These are phyloP conservation scores for Apis florea DNA, from an alignment of 1,140 invertebrate species.

Conservation along the genomic window DNA sequence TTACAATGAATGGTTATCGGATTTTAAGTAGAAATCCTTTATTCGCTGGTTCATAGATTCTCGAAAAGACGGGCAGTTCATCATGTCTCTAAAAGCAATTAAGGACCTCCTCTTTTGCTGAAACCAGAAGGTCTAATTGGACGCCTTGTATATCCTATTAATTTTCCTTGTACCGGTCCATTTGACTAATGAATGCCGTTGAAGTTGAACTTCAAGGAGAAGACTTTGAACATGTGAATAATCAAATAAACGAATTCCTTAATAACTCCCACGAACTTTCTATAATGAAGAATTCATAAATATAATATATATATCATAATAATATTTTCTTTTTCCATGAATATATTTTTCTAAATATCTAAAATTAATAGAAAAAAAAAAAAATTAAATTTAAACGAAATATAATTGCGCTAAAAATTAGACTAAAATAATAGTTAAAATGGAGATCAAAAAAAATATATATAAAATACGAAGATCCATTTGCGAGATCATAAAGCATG, in stretches of 20 bases:
- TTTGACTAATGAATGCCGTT: constrained; percentile 62
- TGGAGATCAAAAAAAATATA: neutral
- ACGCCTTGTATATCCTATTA: constrained; percentile 55
- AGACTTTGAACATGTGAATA: constrained; percentile 3
- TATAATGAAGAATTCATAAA: neutral
- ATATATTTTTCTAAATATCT: neutral
- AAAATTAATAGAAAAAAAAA: neutral
- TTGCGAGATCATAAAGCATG: constrained; percentile 24
- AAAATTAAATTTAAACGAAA: neutral
- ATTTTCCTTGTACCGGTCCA: constrained; percentile 56
- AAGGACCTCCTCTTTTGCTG: constrained; percentile 55
- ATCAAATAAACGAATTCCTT: constrained; percentile 6
- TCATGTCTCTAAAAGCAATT: constrained; percentile 5
- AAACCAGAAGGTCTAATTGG: constrained; percentile 39
- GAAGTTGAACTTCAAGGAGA: constrained; percentile 8
- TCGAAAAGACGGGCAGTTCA: too few relatives aligned
- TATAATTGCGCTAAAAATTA: neutral
- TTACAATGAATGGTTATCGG: neutral
- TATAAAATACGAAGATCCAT: constrained; percentile 2
- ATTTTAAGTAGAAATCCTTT: neutral
- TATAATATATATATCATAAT: neutral
- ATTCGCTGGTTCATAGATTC: neutral
- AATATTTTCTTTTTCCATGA: neutral
- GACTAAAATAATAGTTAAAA: neutral
- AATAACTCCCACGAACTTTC: neutral